Percentiles rank a stretch among this genome's conserved stretches.
Conservation (phyloP, 64 coral and sea anemone species). For the Hydrozoanthus tunicans region DNA sequence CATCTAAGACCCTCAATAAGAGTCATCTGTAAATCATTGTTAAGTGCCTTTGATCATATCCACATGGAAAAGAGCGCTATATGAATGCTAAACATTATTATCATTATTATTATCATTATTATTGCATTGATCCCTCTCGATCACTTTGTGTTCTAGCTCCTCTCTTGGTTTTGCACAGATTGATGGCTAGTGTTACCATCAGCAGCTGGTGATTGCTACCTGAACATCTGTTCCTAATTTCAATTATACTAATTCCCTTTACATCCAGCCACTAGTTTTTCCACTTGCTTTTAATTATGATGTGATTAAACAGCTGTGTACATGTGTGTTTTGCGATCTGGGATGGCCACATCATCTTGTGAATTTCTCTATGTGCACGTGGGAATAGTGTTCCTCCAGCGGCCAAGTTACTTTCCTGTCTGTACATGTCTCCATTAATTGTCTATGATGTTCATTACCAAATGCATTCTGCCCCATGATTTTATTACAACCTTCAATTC, state of each 20-base stretch:
- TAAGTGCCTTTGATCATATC: no score
- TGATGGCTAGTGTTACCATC: neutral
- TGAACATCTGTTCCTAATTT: neutral
- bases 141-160: no score
- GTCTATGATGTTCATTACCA: neutral
- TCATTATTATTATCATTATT: no score
- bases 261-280: neutral
- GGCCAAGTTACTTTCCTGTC: neutral
- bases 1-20: no score
- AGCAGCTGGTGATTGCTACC: neutral
- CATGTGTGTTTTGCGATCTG: neutral
- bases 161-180: neutral
- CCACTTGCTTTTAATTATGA: neutral
- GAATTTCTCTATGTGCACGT: neutral
- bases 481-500: neutral
- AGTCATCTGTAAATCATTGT: no score
- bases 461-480: neutral
- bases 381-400: neutral
- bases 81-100: no score
- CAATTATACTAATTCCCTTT: neutral
- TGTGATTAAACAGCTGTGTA: neutral
- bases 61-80: no score
- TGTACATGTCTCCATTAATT: neutral
- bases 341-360: neutral
- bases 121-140: no score